Percentiles rank a stretch among this genome's conserved stretches.
phyloP scores from a whole-genome alignment of 2,797 vertebrate genomes.

The Catharus ustulatus region DNA sequence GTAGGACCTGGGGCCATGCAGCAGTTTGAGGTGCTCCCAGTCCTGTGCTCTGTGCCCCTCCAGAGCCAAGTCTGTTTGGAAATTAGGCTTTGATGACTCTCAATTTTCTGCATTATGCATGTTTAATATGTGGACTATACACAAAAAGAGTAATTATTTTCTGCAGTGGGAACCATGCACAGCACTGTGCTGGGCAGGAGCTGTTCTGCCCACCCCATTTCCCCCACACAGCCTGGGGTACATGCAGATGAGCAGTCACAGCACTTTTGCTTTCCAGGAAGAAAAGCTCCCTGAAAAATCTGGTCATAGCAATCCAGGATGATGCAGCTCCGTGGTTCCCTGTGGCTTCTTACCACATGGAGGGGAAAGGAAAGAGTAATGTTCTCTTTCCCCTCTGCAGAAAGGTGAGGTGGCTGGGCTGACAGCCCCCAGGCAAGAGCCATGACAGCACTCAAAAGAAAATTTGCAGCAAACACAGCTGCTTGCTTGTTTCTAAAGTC shows the following conservation, averaged over 20 bases:
- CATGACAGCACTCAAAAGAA: not conserved
- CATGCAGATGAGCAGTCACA: rapidly evolving
- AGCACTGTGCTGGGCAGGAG: not conserved
- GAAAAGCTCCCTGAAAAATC: not conserved
- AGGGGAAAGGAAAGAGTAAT: not conserved
- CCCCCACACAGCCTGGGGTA: not conserved
- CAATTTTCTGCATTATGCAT: not conserved
- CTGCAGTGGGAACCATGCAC: rapidly evolving
- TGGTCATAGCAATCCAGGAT: not conserved
- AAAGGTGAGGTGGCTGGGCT: not conserved
- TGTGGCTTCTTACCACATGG: not conserved
- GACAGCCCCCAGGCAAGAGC: not conserved
- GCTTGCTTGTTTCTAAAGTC: not conserved
- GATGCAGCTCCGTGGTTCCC: not conserved
- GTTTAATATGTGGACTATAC: not conserved
- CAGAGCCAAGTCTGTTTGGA: not conserved
- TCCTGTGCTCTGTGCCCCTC: rapidly evolving
- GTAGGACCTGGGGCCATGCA: rapidly evolving
- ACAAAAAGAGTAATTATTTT: not conserved
- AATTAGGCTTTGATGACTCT: not conserved
- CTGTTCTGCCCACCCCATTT: not conserved
- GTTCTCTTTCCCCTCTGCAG: not conserved
- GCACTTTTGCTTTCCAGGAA: not conserved
- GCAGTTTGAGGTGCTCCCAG: not conserved
- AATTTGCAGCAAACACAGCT: not conserved